These are phyloP conservation scores for Aldabrachelys gigantea DNA, from an alignment of 2,113 vertebrate species.

Conservation along the genomic window DNA sequence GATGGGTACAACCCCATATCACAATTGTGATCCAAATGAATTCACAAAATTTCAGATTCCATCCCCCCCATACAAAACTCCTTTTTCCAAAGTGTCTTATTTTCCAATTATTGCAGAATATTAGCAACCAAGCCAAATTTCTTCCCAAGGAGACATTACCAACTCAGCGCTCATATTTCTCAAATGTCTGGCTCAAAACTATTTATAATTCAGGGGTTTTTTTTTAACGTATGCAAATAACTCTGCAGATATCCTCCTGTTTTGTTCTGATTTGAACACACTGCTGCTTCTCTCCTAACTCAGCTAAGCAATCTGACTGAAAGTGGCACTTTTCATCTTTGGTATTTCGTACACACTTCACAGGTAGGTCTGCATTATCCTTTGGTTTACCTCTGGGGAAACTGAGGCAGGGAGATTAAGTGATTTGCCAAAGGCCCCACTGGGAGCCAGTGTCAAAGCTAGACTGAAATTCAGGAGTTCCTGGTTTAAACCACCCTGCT, in stretches of 20 bases:
- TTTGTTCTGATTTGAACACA: background rate
- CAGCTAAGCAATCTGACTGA: background rate
- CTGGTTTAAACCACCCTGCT: background rate
- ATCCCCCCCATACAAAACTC: background rate
- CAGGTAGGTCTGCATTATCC: background rate
- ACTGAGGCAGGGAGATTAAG: background rate
- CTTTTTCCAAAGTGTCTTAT: background rate
- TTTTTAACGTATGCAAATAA: conserved; percentile 1
- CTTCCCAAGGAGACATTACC: background rate
- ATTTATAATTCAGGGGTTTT: conserved; percentile 28
- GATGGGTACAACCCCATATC: background rate
- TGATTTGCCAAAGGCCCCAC: background rate
- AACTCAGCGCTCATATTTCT: background rate
- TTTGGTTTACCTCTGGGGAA: background rate
- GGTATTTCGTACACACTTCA: background rate
- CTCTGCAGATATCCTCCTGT: background rate
- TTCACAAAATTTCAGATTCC: background rate
- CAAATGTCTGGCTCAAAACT: background rate
- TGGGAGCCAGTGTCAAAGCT: background rate
- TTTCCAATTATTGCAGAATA: background rate
- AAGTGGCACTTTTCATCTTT: background rate
- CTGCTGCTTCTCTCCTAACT: background rate
- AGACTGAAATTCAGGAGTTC: background rate
- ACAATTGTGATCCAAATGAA: background rate
- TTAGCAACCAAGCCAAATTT: conserved; percentile 3